Evolutionary conservation across 2,113 vertebrate genomes (phyloP), one percentile per base, ranked within the genome.

Genomic region (Columba livia): DNA sequence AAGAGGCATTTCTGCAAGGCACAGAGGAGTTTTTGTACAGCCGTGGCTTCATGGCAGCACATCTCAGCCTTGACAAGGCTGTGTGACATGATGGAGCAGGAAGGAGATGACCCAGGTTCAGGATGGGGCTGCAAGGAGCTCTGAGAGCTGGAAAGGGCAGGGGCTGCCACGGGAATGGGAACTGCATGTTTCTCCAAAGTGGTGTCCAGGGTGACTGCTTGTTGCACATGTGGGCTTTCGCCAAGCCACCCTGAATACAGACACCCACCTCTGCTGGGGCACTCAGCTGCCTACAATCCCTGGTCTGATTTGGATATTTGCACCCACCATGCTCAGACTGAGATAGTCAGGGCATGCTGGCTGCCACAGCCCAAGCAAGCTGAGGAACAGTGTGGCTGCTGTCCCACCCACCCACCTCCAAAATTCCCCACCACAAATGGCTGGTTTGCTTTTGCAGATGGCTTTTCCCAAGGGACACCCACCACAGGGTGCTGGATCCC

Each of bases 21-120:
- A 84, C 0, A 0, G 42, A 69, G 36, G 32, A 42, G n/a, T 53
- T 16, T 26, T 26, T 1, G 0, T 29, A 18, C 1, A 2, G 24
- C 60, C 0, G 0, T 10, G 50, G 64, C 34, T 71, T 70, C 64
- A n/a, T 24, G 40, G 21, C 57, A 61, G 47, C 48, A 28, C 28
- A 32, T 24, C 29, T 50, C 47, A 19, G 23, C 18, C 58, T 61
- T 53, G n/a, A 1, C 1, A 1, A n/a, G 19, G 31, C 26, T 64
- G 44, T 60, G 57, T 21, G 47, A 48, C 7, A 5, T 20, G 79
- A 29, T 5, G 31, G 62, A 80, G 29, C 0, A 0, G 31, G 29
- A 8, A 72, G n/a, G 23, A 70, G 57, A 42, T 10, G 29, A 40
- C 23, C 12, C 11, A 20, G 23, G 51, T 11, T 54, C n/a, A 34